Conservation (phyloP, 2,113 vertebrate genomes). For the Benitochromis conjunctus region DNA sequence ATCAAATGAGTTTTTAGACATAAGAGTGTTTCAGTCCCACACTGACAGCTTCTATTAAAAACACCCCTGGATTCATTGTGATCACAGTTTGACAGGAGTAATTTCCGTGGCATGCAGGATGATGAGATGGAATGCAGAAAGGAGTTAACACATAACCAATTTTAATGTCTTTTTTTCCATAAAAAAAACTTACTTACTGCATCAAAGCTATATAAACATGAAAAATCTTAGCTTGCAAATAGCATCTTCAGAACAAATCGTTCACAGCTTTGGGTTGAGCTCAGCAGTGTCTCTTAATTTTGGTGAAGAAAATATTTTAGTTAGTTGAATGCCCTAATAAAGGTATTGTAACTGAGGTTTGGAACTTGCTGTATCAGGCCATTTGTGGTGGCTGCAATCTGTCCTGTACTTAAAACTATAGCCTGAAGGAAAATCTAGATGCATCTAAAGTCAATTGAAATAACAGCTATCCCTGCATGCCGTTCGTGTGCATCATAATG, state of each 20-base stretch:
- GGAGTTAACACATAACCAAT: slow-evolving; percentile 6
- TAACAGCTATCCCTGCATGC: slow-evolving; percentile 14
- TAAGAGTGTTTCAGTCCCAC: slow-evolving; percentile 50
- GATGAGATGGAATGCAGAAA: neutral
- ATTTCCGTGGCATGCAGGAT: slow-evolving; percentile 11
- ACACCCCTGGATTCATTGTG: slow-evolving; percentile 47
- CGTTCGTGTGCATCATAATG: slow-evolving; percentile 25
- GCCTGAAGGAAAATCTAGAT: slow-evolving; percentile 57
- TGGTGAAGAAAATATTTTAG: neutral
- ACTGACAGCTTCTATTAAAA: slow-evolving; percentile 60
- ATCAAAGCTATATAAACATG: neutral
- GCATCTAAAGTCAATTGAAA: slow-evolving; percentile 45
- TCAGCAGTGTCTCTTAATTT: neutral
- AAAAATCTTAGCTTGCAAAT: neutral
- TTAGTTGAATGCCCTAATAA: neutral
- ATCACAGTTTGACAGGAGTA: slow-evolving; percentile 51
- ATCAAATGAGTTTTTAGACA: slow-evolving; percentile 45
- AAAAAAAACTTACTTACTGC: neutral
- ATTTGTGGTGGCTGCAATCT: slow-evolving; percentile 38
- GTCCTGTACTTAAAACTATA: slow-evolving; percentile 50
- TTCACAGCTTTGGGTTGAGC: neutral
- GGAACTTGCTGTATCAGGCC: slow-evolving; percentile 44
- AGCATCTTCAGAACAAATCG: neutral
- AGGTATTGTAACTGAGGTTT: slow-evolving; percentile 9
- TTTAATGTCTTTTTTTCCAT: slow-evolving; percentile 1